Evolutionary conservation across 1,140 invertebrate genomes (phyloP), one percentile per base, ranked within the genome.

Genomic region (Harpegnathos saltator): DNA sequence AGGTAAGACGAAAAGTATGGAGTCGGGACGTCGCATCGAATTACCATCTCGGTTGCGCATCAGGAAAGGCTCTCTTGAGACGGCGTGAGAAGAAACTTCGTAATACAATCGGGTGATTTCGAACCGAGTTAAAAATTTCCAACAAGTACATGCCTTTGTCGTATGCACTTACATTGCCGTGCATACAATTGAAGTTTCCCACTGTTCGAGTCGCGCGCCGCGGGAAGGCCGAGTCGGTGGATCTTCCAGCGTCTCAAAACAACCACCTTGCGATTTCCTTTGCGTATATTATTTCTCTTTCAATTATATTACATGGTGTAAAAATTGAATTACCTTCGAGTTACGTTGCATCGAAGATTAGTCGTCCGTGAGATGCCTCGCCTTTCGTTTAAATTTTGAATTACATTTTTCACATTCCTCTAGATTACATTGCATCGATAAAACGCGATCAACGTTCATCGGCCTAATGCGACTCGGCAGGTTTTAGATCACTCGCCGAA

Each of bases 401-500:
- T 56, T n/a, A n/a, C n/a, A n/a, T 29, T 71, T 71, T 33, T 68
- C 14, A 19, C 26, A n/a, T 59, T 15, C 11, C 17, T 54, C 17
- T 4, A 38, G 1, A n/a, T 61, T 48, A 7, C 66, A 38, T 11
- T 50, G 22, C 68, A 29, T 78, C 48, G 69, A 26, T 17, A 38
- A 65, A 65, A 52, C 19, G 19, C 4, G 12, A 63, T n/a, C 15
- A 19, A 77, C 54, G 29, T 33, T 50, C 54, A 78, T 44, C 17
- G 17, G 3, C 15, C 24, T 62, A 17, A 52, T 58, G 14, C 1
- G 7, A 48, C 1, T 62, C 15, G 44, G 0, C 12, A 92, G 82
- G 86, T 95, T 54, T 86, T 95, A 24, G 94, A 94, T 88, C 93
- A 95, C 58, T 92, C 91, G 14, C n/a, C 62, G 29, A 71, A 74